A percentile compares a stretch with the other conserved stretches of the same genome.
Conservation (phyloP, 2,113 vertebrate genomes). For the Neomonachus schauinslandi region DNA sequence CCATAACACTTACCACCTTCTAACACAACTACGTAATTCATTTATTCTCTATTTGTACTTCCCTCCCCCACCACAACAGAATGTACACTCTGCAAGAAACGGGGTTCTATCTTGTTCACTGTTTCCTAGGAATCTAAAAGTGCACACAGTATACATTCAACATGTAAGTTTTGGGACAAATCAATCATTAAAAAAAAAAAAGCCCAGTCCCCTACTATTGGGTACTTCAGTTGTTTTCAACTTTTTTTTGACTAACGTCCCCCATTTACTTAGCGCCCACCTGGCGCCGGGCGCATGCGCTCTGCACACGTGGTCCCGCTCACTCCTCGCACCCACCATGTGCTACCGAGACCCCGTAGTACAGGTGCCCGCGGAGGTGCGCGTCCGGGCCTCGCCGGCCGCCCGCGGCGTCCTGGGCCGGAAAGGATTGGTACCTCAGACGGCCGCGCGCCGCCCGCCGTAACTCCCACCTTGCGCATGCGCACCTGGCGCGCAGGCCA, state of each 20-base stretch:
- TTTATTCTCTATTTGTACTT: not conserved
- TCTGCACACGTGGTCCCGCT: not conserved
- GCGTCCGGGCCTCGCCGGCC: too few relatives aligned
- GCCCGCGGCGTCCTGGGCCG: rapidly evolving
- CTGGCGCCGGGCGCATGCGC: not conserved
- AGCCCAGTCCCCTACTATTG: not conserved
- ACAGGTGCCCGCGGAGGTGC: rapidly evolving
- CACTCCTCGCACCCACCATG: rapidly evolving
- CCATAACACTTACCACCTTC: too few relatives aligned
- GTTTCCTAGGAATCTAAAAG: not conserved
- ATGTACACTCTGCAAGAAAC: not conserved
- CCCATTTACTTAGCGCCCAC: not conserved
- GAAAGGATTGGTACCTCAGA: rapidly evolving
- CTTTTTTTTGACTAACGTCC: not conserved
- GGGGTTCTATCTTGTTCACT: not conserved
- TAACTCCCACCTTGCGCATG: not conserved
- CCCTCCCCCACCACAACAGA: not conserved
- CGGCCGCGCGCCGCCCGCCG: rapidly evolving
- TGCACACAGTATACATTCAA: not conserved
- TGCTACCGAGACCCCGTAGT: rapidly evolving
- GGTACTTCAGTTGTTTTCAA: not conserved
- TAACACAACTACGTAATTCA: too few relatives aligned
- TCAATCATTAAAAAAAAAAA: not conserved
- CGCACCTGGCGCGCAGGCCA: not conserved
- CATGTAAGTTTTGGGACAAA: not conserved